Conservation (phyloP, 1,140 invertebrate genomes). For the Calosoma granatense region DNA sequence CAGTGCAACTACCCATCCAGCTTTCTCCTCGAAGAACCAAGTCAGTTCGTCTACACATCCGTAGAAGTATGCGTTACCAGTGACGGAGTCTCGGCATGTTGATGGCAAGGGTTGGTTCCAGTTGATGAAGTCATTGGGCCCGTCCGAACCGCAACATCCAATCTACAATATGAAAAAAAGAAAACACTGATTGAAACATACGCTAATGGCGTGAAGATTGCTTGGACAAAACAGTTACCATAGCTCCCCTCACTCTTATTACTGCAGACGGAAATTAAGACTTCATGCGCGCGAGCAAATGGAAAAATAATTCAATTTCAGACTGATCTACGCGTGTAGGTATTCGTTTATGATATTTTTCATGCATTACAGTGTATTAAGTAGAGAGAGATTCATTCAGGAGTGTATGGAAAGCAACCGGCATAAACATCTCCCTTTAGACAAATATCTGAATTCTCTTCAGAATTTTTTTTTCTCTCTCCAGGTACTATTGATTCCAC, state of each 20-base stretch:
- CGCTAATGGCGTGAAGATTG: too few species aligned
- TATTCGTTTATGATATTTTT: not conserved
- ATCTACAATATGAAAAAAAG: constrained; percentile 58
- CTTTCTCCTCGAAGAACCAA: constrained; percentile 70
- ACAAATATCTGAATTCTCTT: too few species aligned
- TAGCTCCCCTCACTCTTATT: too few species aligned
- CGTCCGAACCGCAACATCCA: constrained; percentile 76
- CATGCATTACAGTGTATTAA: not conserved
- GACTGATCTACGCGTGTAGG: not conserved
- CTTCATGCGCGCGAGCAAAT: not conserved
- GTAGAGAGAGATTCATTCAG: not conserved
- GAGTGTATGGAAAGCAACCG: not conserved
- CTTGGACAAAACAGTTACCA: too few species aligned
- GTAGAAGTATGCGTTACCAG: constrained; percentile 77
- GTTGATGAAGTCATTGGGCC: constrained; percentile 66
- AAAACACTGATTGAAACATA: too few species aligned
- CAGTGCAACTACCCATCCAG: constrained; percentile 73
- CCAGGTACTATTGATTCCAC: not conserved
- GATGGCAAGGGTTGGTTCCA: constrained; percentile 65
- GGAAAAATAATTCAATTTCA: constrained; percentile 2
- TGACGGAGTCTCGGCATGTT: constrained; percentile 75
- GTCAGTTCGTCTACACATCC: constrained; percentile 78
- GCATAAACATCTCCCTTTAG: too few species aligned
- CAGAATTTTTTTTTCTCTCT: too few species aligned
- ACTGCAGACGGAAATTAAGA: constrained; percentile 10